phyloP scores from a whole-genome alignment of 1,140 invertebrate genomes.

The Euwallacea similis region DNA sequence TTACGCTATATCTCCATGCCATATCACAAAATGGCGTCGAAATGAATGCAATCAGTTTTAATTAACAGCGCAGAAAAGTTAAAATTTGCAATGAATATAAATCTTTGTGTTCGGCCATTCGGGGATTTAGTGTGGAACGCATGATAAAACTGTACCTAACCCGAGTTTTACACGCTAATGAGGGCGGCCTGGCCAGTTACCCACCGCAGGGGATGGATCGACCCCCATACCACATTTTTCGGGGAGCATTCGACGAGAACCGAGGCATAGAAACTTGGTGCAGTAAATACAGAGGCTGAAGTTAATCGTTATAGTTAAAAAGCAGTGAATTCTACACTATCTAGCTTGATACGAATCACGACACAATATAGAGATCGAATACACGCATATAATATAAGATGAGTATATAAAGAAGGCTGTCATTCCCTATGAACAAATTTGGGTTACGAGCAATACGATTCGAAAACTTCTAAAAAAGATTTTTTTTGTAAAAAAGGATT shows the following conservation, averaged over 20 bases:
- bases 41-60: slow-evolving; percentile 40
- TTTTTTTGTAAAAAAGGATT: too few relatives aligned
- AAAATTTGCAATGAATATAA: slow-evolving; percentile 42
- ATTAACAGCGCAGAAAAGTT: slow-evolving; percentile 41
- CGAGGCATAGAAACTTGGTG: background rate
- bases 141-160: slow-evolving; percentile 54
- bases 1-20: background rate
- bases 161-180: slow-evolving; percentile 56
- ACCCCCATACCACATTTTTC: slow-evolving; percentile 33
- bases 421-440: too few relatives aligned
- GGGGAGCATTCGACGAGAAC: slow-evolving; percentile 5
- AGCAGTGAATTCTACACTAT: too few relatives aligned
- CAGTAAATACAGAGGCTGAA: too few relatives aligned
- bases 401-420: too few relatives aligned
- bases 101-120: slow-evolving; percentile 37
- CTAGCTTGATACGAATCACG: too few relatives aligned
- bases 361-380: too few relatives aligned
- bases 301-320: too few relatives aligned
- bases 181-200: slow-evolving; percentile 55
- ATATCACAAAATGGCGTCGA: slow-evolving; percentile 28
- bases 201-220: slow-evolving; percentile 50
- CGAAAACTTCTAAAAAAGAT: too few relatives aligned
- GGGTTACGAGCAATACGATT: too few relatives aligned
- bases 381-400: too few relatives aligned
- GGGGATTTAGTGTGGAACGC: slow-evolving; percentile 47